Evolutionary conservation across 1,140 invertebrate species (phyloP).

Genomic region (Rhagoletis pomonella): DNA sequence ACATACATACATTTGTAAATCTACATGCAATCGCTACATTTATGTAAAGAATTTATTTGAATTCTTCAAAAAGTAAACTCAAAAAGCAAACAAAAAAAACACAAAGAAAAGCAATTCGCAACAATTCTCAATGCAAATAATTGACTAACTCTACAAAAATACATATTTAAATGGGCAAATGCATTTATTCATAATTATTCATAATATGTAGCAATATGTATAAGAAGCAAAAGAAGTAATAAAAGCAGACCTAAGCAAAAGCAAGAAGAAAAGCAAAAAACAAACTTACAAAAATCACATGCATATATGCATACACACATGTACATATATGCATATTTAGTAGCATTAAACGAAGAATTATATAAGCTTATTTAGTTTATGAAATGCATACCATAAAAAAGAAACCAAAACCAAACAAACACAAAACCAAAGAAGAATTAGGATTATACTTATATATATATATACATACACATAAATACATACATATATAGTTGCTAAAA

Average conservation of each 20-base stretch:
- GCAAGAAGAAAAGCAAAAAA: slow-evolving; percentile 2
- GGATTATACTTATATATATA: background rate
- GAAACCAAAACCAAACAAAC: too few species aligned
- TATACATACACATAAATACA: background rate
- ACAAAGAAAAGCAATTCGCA: slow-evolving; percentile 1
- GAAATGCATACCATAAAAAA: too few species aligned
- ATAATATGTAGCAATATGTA: too few species aligned
- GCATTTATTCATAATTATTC: slow-evolving; percentile 6
- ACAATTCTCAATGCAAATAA: slow-evolving; percentile 40
- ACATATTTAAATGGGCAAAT: slow-evolving; percentile 46
- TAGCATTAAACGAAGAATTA: background rate
- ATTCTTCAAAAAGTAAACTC: background rate
- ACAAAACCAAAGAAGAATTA: too few species aligned
- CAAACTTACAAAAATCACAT: background rate
- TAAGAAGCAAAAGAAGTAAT: background rate
- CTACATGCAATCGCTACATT: background rate
- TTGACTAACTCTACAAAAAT: background rate
- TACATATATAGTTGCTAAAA: slow-evolving; percentile 11
- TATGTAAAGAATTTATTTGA: too few species aligned
- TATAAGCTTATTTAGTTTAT: background rate
- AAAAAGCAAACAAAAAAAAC: background rate
- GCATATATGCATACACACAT: background rate
- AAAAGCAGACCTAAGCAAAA: background rate
- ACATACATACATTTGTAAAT: slow-evolving; percentile 13
- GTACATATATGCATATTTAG: background rate